These are phyloP conservation scores for Apeltes quadracus DNA, from an alignment of 2,113 vertebrate species.

Conservation along the genomic window DNA sequence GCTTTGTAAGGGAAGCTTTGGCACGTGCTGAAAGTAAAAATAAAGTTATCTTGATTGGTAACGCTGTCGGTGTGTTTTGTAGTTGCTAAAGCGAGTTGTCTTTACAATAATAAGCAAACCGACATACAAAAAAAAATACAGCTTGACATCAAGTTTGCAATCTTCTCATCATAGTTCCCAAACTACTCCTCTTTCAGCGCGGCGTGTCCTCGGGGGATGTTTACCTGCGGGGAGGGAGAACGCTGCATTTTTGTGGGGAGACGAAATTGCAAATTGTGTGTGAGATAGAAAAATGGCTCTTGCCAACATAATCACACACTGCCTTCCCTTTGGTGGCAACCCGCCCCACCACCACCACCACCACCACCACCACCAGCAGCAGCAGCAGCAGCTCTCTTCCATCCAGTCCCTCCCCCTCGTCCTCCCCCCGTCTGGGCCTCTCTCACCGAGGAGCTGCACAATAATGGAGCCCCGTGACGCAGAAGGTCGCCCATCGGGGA, in stretches of 20 bases:
- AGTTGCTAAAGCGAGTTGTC: not conserved
- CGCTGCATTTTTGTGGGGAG: slow-evolving; percentile 52
- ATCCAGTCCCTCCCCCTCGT: slow-evolving; percentile 39
- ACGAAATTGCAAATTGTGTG: slow-evolving; percentile 38
- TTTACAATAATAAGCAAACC: not conserved
- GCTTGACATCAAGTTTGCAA: not conserved
- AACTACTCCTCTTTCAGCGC: not conserved
- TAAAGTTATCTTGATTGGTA: too few species aligned
- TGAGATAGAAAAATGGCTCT: slow-evolving; percentile 56
- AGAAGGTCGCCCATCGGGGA: slow-evolving; percentile 46
- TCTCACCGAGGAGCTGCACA: slow-evolving; percentile 49
- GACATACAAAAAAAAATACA: not conserved
- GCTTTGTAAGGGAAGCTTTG: not conserved
- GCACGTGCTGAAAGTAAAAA: not conserved
- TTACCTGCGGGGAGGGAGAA: slow-evolving; percentile 53
- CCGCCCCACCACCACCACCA: slow-evolving; percentile 39
- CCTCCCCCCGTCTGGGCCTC: slow-evolving; percentile 35
- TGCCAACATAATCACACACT: slow-evolving; percentile 73
- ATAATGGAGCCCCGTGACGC: slow-evolving; percentile 57
- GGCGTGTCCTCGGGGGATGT: slow-evolving; percentile 3
- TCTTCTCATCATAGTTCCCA: not conserved
- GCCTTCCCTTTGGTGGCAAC: slow-evolving; percentile 59
- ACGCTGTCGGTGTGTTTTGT: too few species aligned
- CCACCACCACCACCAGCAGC: slow-evolving; percentile 43
- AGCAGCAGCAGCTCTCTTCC: too few species aligned